Percentiles rank a stretch among this genome's conserved stretches.
phyloP scores from a whole-genome alignment of 2,113 vertebrate species.

The Eurypyga helias region DNA sequence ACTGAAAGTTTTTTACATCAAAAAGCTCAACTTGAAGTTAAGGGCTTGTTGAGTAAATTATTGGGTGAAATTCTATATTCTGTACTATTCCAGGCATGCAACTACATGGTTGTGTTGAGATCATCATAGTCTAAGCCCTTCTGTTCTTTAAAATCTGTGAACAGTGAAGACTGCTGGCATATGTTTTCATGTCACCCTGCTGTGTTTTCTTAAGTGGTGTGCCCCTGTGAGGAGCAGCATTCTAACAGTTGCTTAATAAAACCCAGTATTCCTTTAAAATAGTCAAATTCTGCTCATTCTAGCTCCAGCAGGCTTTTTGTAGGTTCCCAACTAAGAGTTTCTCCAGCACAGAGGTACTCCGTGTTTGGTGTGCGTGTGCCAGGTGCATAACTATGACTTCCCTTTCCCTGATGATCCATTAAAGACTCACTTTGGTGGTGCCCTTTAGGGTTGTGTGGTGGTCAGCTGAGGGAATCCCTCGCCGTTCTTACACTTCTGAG shows the following conservation, averaged over 20 bases:
- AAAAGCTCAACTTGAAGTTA: conserved; percentile 9
- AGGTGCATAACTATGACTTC: neutral
- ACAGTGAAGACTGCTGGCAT: neutral
- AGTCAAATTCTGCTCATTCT: neutral
- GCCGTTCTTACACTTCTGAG: neutral
- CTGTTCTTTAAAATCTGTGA: neutral
- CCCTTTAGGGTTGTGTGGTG: neutral
- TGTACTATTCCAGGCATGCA: neutral
- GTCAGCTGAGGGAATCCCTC: neutral
- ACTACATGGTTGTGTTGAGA: neutral
- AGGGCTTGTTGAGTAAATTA: neutral
- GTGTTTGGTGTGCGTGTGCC: neutral
- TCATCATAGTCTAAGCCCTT: neutral
- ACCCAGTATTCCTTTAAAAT: neutral
- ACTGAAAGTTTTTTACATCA: conserved; percentile 1
- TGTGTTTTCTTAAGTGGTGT: neutral
- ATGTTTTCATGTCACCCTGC: neutral
- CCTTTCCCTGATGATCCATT: neutral
- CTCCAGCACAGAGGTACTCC: neutral
- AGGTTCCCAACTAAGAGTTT: neutral
- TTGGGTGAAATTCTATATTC: conserved; percentile 6
- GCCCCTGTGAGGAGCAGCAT: neutral
- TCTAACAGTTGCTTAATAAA: neutral
- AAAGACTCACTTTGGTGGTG: neutral
- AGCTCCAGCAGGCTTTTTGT: neutral